Conservation (phyloP, 2,888 invertebrate genomes). For the Athalia rosae region DNA sequence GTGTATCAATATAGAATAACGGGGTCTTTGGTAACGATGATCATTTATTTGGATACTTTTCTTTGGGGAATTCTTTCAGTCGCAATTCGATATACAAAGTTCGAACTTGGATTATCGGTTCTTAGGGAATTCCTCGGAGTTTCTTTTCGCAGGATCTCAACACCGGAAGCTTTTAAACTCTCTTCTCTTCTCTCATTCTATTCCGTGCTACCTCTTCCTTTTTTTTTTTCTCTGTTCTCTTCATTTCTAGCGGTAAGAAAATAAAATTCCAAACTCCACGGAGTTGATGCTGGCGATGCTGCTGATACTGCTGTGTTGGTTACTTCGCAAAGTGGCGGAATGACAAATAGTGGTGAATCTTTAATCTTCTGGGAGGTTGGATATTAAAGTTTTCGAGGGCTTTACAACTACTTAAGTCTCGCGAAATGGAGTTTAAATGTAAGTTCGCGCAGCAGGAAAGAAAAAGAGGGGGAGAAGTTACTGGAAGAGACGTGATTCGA, state of each 20-base stretch:
- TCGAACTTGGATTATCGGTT: neutral
- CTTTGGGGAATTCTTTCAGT: no score
- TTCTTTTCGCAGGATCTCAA: constrained; percentile 26
- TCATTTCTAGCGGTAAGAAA: neutral
- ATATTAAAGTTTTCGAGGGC: constrained; percentile 68
- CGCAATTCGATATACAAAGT: no score
- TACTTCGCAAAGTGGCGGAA: constrained; percentile 58
- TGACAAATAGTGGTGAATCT: constrained; percentile 69
- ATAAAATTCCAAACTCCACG: constrained; percentile 21
- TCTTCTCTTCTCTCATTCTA: neutral
- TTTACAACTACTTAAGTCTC: constrained; percentile 56
- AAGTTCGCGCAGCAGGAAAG: constrained; percentile 20
- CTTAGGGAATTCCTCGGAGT: constrained; percentile 1
- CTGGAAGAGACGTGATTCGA: neutral
- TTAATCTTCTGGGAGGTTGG: constrained; percentile 66
- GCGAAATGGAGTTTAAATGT: constrained; percentile 41
- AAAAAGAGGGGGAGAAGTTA: neutral
- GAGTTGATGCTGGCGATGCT: neutral
- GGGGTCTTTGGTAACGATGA: no score
- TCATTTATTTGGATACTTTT: no score
- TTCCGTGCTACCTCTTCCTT: neutral
- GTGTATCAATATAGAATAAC: no score
- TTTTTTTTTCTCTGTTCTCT: neutral
- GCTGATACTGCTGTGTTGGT: neutral
- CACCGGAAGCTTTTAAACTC: constrained; percentile 37